Base-by-base conservation (phyloP, 2,888 invertebrate species). In the Leucophora obtusa region DNA sequence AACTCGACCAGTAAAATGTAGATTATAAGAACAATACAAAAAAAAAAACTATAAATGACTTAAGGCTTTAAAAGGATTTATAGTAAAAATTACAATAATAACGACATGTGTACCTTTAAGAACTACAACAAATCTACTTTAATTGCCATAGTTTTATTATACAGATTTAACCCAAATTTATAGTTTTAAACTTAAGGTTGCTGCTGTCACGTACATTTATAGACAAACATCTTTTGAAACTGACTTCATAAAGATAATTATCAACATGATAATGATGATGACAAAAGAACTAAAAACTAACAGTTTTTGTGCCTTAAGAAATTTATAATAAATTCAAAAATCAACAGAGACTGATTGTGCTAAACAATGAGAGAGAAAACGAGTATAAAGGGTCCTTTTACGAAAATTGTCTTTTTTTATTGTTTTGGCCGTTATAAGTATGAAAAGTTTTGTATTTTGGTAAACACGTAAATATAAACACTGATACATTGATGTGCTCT, bases 221-320 rank as follows among this genome's bases (percentile, higher is more conserved):
- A 35, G 33, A 65, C 54, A 58, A 60, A 66, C 66, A 66, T 66
- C 66, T 72, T 71, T 38, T 35, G 38, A 70, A 47, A 79, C 72
- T 85, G 85, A 87, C 88, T 88, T 87, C 86, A 87, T 87, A 87
- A 87, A 88, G 87, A 87, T 87, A 68, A 58, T 59, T 85, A 87
- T 87, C 87, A 87, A 28, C 5, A 24, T 24, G 24, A 24, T 86
- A 86, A 87, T 85, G 85, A 87, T 85, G 87, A 87, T 81, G 81
- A 81, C 87, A 88, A 87, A 86, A 68, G 77, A 73, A 62, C 58
- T 73, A 15, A 21, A 18, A 60, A 43, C 15, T 9, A 24, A 70
- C 21, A 35, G 62, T 33, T 62, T 66, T 38, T 28, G 7, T 62
- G 77, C 81, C 81, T 77, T 62, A 81, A 81, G 81, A 66, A 70